These are phyloP conservation scores for Anabacerthia variegaticeps DNA, from an alignment of 2,797 vertebrate genomes.

Conservation along the genomic window DNA sequence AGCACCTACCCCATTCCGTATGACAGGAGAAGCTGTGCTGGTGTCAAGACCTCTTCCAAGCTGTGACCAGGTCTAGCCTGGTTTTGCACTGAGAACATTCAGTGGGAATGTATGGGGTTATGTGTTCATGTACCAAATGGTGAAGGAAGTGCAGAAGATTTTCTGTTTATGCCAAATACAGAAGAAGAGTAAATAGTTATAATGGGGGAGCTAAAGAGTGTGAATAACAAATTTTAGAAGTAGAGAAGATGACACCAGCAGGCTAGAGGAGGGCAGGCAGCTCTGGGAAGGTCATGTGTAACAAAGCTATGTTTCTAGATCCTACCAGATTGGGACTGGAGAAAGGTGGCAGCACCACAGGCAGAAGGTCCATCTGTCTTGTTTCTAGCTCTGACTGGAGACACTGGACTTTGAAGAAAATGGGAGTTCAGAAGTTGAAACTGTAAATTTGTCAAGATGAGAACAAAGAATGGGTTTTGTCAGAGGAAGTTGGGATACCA, in stretches of 20 bases:
- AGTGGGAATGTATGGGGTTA: neutral
- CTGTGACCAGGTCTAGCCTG: no score
- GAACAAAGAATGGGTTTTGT: neutral
- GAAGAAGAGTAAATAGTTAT: neutral
- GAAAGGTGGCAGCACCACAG: neutral
- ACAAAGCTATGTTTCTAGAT: neutral
- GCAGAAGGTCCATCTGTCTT: neutral
- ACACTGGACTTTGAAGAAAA: neutral
- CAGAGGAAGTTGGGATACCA: neutral
- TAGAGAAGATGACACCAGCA: neutral
- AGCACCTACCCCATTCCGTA: neutral
- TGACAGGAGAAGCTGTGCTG: neutral
- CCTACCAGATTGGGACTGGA: neutral
- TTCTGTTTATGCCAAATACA: neutral
- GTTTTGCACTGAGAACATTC: neutral
- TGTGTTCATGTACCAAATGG: rapidly evolving
- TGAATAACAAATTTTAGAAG: neutral
- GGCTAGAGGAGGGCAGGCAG: neutral
- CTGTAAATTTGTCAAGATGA: neutral
- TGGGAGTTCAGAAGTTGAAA: neutral
- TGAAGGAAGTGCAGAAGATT: neutral
- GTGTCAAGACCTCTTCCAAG: neutral
- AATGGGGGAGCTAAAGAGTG: neutral
- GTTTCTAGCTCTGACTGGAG: neutral
- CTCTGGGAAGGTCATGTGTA: neutral